Base-by-base conservation (phyloP, 2,888 invertebrate genomes). In the Leptura quadrifasciata region DNA sequence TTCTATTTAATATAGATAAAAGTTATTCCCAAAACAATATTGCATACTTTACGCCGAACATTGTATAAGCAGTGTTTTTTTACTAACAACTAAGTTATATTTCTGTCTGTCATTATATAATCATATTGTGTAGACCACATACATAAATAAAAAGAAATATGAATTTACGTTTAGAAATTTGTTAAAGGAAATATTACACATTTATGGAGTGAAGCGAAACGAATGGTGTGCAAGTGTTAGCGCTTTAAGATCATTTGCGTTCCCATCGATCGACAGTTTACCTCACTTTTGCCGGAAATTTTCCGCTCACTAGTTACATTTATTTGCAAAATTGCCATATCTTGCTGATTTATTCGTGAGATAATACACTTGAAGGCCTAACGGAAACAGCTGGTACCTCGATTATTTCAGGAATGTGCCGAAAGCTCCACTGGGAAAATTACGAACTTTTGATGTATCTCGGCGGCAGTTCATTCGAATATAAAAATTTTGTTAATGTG, bases 211-310 rank as follows among this genome's bases (percentile, higher is more conserved):
- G n/a, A 5, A n/a, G n/a, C 47, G 47, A 47, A 47, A 47, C 47
- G 47, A n/a, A n/a, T n/a, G 12, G 47, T 47, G 47, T 47, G 47
- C 47, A 3, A n/a, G 47, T 47, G 47, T 47, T 47, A 47, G n/a
- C 47, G 47, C 47, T 47, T 47, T 47, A n/a, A 47, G n/a, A 47
- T 47, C 47, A 47, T 47, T 47, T 47, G 47, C 47, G 47, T n/a
- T 47, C 2, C 47, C 47, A 47, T 47, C 47, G 47, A 47, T 47
- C 15, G 15, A 47, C 47, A 47, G 47, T 47, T 47, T 47, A n/a
- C 15, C 47, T 47, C 47, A 47, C 47, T 47, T 47, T 47, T 47
- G n/a, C 47, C n/a, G 15, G 47, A 47, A 47, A 47, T 47, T 47
- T 47, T 47, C 47, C 47, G 47, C 47, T 47, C 47, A 47, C 17